phyloP scores from a whole-genome alignment of 64 coral and sea anemone genomes.

The Orbicella faveolata region DNA sequence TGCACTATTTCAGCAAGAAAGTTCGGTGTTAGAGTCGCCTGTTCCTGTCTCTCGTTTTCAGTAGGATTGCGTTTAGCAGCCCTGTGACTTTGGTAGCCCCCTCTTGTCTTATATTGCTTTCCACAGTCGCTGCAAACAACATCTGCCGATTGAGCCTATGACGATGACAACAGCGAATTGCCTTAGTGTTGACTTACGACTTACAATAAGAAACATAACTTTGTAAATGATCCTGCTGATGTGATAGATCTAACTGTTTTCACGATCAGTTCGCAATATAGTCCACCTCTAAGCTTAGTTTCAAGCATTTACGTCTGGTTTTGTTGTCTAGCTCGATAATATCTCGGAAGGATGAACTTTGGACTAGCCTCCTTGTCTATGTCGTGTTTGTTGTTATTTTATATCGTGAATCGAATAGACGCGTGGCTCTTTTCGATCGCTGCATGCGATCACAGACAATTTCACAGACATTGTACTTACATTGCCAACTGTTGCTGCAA shows the following conservation, averaged over 20 bases:
- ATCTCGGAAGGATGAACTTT: not conserved
- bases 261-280: too few species aligned
- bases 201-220: not conserved
- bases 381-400: too few species aligned
- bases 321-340: too few species aligned
- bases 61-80: not conserved
- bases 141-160: not conserved
- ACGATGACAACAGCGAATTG: too few species aligned
- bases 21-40: not conserved
- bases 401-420: too few species aligned
- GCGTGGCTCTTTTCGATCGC: not conserved
- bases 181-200: not conserved
- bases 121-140: not conserved
- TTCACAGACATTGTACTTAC: conserved; percentile 4
- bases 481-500: conserved; percentile 29
- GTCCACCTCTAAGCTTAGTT: too few species aligned
- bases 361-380: too few species aligned
- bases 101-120: not conserved
- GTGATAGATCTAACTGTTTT: too few species aligned
- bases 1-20: conserved; percentile 46
- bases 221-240: too few species aligned
- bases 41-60: not conserved
- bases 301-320: not conserved
- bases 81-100: not conserved
- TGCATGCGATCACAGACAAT: not conserved